Conservation (phyloP, 2,797 vertebrate genomes). For the Epinephelus malabaricus region DNA sequence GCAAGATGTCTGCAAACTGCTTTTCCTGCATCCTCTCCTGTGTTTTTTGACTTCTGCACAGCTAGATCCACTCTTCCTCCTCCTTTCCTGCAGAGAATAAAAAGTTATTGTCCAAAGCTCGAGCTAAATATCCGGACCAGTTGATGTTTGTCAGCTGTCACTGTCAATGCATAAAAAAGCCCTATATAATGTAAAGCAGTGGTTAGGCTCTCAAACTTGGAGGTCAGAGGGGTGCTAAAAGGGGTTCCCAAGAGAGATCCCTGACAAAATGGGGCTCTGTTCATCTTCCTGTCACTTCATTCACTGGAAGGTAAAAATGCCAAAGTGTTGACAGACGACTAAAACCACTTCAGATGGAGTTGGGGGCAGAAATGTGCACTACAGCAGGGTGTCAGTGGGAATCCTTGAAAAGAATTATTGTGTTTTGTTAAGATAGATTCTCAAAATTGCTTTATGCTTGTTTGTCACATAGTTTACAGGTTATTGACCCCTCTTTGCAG, state of each 20-base stretch:
- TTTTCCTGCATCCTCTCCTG: neutral
- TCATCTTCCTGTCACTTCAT: slow-evolving; percentile 53
- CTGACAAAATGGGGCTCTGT: slow-evolving; percentile 35
- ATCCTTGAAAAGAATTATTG: slow-evolving; percentile 25
- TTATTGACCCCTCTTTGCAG: neutral
- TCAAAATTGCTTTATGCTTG: neutral
- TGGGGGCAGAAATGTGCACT: slow-evolving; percentile 15
- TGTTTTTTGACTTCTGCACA: neutral
- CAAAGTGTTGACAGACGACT: slow-evolving; percentile 51
- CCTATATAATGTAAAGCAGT: slow-evolving; percentile 5
- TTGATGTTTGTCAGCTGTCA: slow-evolving; percentile 63
- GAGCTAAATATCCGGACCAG: slow-evolving; percentile 35
- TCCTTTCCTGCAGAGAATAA: slow-evolving; percentile 21
- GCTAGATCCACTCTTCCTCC: slow-evolving; percentile 2
- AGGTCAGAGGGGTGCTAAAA: slow-evolving; percentile 51
- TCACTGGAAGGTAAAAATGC: slow-evolving; percentile 7
- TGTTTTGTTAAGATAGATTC: slow-evolving; percentile 11
- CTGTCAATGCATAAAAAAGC: slow-evolving; percentile 14
- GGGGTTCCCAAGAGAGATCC: slow-evolving; percentile 19
- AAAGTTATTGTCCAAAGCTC: slow-evolving; percentile 35
- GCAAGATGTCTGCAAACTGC: neutral
- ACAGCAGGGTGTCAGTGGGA: slow-evolving; percentile 7
- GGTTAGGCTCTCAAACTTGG: slow-evolving; percentile 2
- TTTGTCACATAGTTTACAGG: slow-evolving; percentile 8
- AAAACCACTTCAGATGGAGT: slow-evolving; percentile 34